Conservation (phyloP, 1,140 invertebrate species). For the Aphaenogaster floridana region DNA sequence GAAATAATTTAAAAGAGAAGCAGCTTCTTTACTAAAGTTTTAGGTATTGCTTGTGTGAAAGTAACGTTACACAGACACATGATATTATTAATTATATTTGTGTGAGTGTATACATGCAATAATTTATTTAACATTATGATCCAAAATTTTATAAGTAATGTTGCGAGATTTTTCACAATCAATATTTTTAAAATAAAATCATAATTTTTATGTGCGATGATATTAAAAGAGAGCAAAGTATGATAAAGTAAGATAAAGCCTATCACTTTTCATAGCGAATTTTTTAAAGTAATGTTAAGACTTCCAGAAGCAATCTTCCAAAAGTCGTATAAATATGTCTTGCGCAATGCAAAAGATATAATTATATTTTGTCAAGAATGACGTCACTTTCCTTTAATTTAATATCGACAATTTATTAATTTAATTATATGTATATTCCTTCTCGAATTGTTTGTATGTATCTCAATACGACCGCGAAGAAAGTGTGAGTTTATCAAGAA, state of each 20-base stretch:
- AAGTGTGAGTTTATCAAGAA: neutral
- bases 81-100: neutral
- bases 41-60: neutral
- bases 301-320: neutral
- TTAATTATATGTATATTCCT: neutral
- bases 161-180: neutral
- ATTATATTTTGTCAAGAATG: neutral
- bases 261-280: neutral
- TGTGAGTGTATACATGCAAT: too few species aligned
- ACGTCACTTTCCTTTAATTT: neutral
- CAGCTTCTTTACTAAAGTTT: constrained; percentile 38
- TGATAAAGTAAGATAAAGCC: neutral
- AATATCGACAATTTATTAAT: neutral
- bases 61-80: neutral
- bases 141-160: neutral
- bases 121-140: neutral
- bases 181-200: neutral
- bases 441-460: neutral
- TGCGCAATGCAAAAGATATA: neutral
- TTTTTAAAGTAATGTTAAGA: neutral
- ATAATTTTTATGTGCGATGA: neutral
- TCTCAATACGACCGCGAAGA: neutral
- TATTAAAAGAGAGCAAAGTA: neutral
- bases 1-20: constrained; percentile 33
- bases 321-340: neutral